These are phyloP conservation scores for Drosophila tripunctata DNA, from an alignment of 2,888 invertebrate species.

Conservation along the genomic window DNA sequence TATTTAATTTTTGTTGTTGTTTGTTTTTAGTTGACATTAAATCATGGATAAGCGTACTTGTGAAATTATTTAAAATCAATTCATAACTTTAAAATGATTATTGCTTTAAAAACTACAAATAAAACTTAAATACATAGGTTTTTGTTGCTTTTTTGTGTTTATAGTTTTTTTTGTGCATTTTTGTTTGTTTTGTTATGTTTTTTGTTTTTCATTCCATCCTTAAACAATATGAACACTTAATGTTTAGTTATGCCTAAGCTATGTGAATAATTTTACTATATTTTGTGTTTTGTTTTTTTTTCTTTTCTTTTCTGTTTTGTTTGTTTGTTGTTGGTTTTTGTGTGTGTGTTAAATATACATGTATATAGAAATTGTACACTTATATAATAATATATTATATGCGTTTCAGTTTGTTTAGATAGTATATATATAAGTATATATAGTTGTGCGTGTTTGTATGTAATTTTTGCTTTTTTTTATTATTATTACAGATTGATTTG, in stretches of 20 bases:
- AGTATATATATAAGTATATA: not conserved
- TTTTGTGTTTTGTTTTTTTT: constrained; percentile 32
- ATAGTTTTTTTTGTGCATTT: constrained; percentile 36
- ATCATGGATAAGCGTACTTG: constrained; percentile 80
- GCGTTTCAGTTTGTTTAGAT: constrained; percentile 42
- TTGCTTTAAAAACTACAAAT: constrained; percentile 61
- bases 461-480: constrained; percentile 13
- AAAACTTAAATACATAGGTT: constrained; percentile 46
- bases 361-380: constrained; percentile 47
- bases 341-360: constrained; percentile 43
- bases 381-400: constrained; percentile 73
- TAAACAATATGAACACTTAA: constrained; percentile 70
- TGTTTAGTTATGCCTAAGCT: constrained; percentile 26
- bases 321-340: constrained; percentile 26
- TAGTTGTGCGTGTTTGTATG: not conserved
- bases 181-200: too few relatives aligned
- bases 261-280: constrained; percentile 41
- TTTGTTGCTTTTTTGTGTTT: constrained; percentile 38
- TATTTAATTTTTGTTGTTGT: constrained; percentile 45
- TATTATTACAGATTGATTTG: constrained; percentile 67
- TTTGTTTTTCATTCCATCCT: constrained; percentile 57
- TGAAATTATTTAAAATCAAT: constrained; percentile 64
- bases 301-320: constrained; percentile 34
- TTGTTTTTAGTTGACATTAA: constrained; percentile 66
- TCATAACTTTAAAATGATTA: constrained; percentile 60